Conservation (phyloP, 2,888 invertebrate species). For the Tortrix viridana region DNA sequence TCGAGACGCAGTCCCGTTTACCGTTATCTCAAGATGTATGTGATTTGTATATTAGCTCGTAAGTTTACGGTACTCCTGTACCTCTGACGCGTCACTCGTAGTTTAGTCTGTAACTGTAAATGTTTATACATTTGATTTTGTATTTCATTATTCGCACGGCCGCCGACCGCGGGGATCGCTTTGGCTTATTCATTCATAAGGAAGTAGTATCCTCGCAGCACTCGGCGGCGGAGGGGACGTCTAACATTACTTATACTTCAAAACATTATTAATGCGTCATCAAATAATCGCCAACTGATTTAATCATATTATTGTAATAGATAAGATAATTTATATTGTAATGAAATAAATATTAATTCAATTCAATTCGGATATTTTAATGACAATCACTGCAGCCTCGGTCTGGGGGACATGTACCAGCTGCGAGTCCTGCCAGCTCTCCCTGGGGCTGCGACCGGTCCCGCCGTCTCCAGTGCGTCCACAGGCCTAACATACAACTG, state of each 20-base stretch:
- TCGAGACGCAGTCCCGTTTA: conserved; percentile 71
- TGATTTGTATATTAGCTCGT: conserved; percentile 74
- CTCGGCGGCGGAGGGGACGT: conserved; percentile 36
- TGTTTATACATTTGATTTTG: conserved; percentile 43
- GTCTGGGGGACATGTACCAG: too few relatives aligned
- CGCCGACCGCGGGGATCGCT: conserved; percentile 62
- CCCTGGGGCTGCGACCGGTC: too few relatives aligned
- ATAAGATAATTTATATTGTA: conserved; percentile 70
- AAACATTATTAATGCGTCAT: conserved; percentile 67
- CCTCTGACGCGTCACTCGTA: conserved; percentile 47
- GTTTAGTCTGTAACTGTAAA: conserved; percentile 56
- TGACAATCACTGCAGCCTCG: conserved; percentile 56
- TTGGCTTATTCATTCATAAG: conserved; percentile 76
- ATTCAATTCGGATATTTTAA: too few relatives aligned
- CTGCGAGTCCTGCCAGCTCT: too few relatives aligned
- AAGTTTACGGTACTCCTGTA: conserved; percentile 57
- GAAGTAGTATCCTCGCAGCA: conserved; percentile 66
- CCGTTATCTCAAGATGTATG: conserved; percentile 79
- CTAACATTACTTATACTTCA: conserved; percentile 50
- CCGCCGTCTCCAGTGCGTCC: too few relatives aligned
- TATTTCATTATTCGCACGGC: conserved; percentile 38
- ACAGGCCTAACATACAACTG: too few relatives aligned
- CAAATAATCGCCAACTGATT: conserved; percentile 69
- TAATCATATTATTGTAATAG: conserved; percentile 57
- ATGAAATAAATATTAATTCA: conserved; percentile 73